Evolutionary conservation across 2,113 vertebrate species (phyloP).

Genomic region (Gymnarchus niloticus): DNA sequence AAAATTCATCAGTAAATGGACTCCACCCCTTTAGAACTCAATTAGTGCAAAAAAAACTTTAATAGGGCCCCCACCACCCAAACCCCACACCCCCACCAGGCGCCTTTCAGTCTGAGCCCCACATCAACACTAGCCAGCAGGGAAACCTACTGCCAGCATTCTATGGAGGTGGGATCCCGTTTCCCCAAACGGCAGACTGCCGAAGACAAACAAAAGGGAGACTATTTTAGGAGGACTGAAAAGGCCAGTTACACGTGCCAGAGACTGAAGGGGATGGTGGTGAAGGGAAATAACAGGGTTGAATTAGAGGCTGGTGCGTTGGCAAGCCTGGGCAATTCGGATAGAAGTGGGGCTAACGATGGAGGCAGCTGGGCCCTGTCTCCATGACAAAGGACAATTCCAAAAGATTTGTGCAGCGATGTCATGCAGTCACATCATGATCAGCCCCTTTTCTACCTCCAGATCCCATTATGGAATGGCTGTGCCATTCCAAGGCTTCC

Average conservation of each 20-base stretch:
- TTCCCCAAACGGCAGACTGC: neutral
- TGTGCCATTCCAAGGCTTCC: neutral
- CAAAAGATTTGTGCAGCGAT: neutral
- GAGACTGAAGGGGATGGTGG: neutral
- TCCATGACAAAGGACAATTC: neutral
- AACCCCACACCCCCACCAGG: no score
- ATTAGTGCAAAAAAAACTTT: neutral
- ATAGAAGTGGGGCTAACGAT: no score
- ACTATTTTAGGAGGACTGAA: neutral
- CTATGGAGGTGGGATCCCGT: neutral
- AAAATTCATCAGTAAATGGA: neutral
- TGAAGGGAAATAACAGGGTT: neutral
- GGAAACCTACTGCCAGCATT: neutral
- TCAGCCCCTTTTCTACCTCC: neutral
- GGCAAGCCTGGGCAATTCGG: neutral
- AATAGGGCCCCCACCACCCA: neutral
- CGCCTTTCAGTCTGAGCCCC: neutral
- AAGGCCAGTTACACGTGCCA: neutral
- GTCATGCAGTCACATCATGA: neutral
- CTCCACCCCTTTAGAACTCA: neutral
- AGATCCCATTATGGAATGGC: neutral
- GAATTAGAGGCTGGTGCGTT: neutral
- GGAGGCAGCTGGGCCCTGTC: neutral
- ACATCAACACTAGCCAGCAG: neutral
- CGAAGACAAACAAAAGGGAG: neutral